phyloP scores from a whole-genome alignment of 2,113 vertebrate genomes.

The Coptodon rendalli region DNA sequence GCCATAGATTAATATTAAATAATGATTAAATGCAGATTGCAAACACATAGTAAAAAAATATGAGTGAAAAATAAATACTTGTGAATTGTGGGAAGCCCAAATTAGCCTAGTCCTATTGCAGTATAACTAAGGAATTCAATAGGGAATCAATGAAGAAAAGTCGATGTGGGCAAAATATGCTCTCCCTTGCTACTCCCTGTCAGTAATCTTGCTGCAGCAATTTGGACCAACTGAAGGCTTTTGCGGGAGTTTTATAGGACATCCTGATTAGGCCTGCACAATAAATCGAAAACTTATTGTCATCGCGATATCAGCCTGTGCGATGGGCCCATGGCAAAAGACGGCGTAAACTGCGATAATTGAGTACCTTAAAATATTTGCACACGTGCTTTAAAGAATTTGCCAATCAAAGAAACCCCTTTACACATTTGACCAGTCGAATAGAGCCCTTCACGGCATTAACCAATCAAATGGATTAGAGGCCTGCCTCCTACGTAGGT shows the following conservation, averaged over 20 bases:
- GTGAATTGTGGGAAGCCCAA: neutral
- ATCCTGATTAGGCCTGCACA: neutral
- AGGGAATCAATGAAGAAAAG: neutral
- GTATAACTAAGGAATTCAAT: neutral
- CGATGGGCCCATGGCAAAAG: neutral
- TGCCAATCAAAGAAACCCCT: neutral
- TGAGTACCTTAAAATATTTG: neutral
- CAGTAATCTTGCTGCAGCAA: neutral
- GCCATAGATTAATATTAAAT: neutral
- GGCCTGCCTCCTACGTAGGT: fast-evolving
- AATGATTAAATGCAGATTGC: neutral
- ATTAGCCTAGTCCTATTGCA: neutral
- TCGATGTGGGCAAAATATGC: neutral
- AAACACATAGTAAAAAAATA: neutral
- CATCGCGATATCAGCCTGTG: neutral
- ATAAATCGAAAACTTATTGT: fast-evolving
- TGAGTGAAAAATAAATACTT: neutral
- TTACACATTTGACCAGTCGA: fast-evolving
- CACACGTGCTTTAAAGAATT: neutral
- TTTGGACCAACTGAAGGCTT: neutral
- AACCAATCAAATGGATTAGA: neutral
- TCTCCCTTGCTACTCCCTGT: neutral
- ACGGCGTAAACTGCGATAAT: fast-evolving
- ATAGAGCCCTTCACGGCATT: neutral
- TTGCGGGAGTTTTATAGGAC: neutral